Evolutionary conservation across 2,888 invertebrate species (phyloP).

Genomic region (Acanthopleura granulata): DNA sequence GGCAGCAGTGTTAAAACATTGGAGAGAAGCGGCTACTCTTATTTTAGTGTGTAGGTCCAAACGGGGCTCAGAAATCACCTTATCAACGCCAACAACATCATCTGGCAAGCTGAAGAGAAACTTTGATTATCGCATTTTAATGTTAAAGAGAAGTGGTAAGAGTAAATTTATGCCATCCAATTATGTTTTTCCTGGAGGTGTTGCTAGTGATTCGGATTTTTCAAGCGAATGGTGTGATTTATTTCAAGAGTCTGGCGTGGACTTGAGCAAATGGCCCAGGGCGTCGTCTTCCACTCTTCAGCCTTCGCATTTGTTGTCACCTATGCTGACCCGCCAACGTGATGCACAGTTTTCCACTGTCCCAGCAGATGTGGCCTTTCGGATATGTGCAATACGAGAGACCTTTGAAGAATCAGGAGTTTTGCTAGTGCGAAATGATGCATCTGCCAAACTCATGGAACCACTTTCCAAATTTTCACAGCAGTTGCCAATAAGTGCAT

Average conservation of each 20-base stretch:
- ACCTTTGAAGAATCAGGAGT: conserved; percentile 93
- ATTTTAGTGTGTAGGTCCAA: conserved; percentile 49
- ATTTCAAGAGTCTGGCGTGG: conserved; percentile 69
- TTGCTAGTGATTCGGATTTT: conserved; percentile 78
- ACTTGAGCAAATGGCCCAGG: neutral
- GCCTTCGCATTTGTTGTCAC: conserved; percentile 37
- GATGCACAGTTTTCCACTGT: conserved; percentile 41
- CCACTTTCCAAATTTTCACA: conserved; percentile 32
- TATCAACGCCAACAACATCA: neutral
- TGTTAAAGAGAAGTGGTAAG: conserved; percentile 76
- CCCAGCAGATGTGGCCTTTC: conserved; percentile 77
- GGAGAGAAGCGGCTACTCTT: conserved; percentile 62
- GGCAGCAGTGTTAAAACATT: conserved; percentile 53
- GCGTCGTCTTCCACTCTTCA: conserved; percentile 30
- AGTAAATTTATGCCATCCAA: conserved; percentile 83
- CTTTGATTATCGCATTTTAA: conserved; percentile 61
- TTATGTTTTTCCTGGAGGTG: conserved; percentile 92
- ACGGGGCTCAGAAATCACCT: conserved; percentile 20
- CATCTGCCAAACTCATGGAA: conserved; percentile 12
- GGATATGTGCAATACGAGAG: conserved; percentile 88
- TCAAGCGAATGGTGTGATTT: conserved; percentile 79
- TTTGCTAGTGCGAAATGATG: conserved; percentile 43
- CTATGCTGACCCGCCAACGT: conserved; percentile 47
- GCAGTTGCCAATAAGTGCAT: conserved; percentile 58
- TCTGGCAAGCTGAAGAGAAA: conserved; percentile 19